Evolutionary conservation across 2,888 invertebrate species (phyloP).

Genomic region (Eristalis tenax): DNA sequence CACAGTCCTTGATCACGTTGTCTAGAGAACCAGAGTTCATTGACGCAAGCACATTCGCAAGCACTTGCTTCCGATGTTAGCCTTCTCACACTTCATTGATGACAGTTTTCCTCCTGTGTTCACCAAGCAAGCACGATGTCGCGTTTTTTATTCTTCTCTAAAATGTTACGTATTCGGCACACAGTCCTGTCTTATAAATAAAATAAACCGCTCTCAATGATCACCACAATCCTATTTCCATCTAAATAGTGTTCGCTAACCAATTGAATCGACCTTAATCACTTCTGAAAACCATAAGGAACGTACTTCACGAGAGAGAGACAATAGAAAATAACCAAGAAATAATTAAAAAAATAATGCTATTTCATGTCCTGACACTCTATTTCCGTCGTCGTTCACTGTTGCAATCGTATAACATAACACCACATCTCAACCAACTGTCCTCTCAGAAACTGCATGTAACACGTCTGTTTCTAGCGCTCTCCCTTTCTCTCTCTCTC

Average conservation of each 20-base stretch:
- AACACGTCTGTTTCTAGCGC: conserved; percentile 50
- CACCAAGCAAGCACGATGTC: no score
- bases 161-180: conserved; percentile 37
- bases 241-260: conserved; percentile 4
- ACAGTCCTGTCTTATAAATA: background rate
- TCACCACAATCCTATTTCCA: background rate
- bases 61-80: no score
- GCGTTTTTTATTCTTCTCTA: background rate
- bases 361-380: background rate
- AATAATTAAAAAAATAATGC: conserved; percentile 35
- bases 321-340: conserved; percentile 5
- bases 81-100: no score
- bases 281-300: background rate
- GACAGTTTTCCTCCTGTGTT: no score
- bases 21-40: no score
- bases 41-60: no score
- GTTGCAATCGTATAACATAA: conserved; percentile 45
- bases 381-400: background rate
- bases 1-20: no score
- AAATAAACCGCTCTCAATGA: background rate
- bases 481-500: background rate
- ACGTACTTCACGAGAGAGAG: background rate
- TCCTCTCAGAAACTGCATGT: conserved; percentile 50
- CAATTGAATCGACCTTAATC: background rate
- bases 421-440: conserved; percentile 13